phyloP scores from a whole-genome alignment of 2,888 invertebrate genomes.

The Ligdia adustata region DNA sequence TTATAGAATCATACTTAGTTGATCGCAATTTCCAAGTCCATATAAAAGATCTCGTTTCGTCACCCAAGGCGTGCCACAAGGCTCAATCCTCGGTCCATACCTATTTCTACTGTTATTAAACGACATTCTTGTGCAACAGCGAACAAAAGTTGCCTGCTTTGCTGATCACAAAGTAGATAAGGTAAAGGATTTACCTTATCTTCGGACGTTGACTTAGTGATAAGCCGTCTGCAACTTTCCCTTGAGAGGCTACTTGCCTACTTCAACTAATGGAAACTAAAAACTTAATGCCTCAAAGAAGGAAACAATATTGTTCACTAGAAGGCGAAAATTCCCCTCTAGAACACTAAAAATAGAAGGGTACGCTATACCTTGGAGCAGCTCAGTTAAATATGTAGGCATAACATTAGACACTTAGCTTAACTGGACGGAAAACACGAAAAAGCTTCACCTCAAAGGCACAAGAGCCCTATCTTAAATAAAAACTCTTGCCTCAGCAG shows the following conservation, averaged over 20 bases:
- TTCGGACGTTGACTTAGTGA: background rate
- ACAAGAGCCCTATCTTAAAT: constrained; percentile 1
- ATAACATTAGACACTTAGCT: too few species aligned
- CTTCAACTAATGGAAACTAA: too few species aligned
- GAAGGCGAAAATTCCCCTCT: background rate
- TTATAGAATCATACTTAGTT: too few species aligned
- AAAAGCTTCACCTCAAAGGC: background rate
- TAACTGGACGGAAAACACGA: background rate
- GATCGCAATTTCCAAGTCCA: background rate
- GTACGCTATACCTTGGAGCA: too few species aligned
- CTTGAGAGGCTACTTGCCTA: background rate
- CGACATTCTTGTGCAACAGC: constrained; percentile 4
- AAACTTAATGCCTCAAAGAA: too few species aligned
- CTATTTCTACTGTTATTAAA: too few species aligned
- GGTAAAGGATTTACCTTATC: too few species aligned
- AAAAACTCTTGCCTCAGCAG: background rate
- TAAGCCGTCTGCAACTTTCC: background rate
- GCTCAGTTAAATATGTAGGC: too few species aligned
- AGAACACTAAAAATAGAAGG: too few species aligned
- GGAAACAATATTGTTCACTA: constrained; percentile 15
- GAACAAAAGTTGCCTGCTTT: constrained; percentile 3
- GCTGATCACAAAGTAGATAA: constrained; percentile 9
- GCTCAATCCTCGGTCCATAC: background rate
- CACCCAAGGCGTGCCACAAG: background rate
- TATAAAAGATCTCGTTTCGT: background rate